Percentiles rank a stretch among this genome's conserved stretches.
Conservation (phyloP, 1,140 invertebrate species). For the Temnothorax curvispinosus region DNA sequence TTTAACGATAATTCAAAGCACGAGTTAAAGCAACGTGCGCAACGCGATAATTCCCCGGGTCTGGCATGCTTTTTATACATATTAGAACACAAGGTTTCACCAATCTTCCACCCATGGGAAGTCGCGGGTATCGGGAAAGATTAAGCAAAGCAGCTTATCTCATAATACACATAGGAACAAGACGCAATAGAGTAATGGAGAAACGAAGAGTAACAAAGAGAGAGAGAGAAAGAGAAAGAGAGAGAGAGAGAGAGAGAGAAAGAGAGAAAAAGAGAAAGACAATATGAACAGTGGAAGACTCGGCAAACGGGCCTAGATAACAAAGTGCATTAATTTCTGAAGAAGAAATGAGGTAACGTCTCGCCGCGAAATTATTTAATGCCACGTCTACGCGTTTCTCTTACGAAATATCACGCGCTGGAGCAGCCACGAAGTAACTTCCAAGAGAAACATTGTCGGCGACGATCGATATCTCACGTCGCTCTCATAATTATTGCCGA, state of each 20-base stretch:
- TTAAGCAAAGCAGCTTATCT: constrained; percentile 72
- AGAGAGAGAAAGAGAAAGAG: constrained; percentile 5
- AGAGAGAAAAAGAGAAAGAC: constrained; percentile 26
- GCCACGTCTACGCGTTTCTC: neutral
- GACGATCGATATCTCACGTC: constrained; percentile 13
- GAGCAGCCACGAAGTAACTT: neutral
- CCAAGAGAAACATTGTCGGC: neutral
- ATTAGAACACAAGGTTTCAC: constrained; percentile 49
- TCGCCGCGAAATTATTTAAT: constrained; percentile 24
- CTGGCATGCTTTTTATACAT: constrained; percentile 28
- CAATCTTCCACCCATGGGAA: constrained; percentile 54
- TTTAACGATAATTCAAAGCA: constrained; percentile 42
- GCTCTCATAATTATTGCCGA: constrained; percentile 42
- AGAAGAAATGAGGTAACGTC: constrained; percentile 22
- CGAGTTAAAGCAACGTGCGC: constrained; percentile 14
- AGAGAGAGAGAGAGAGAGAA: too few relatives aligned
- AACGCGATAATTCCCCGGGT: neutral
- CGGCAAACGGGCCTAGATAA: neutral
- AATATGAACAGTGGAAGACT: neutral
- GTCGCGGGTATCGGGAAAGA: constrained; percentile 59
- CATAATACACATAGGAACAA: constrained; percentile 21
- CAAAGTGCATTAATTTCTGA: constrained; percentile 25
- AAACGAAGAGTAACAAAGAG: neutral
- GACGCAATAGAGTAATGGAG: constrained; percentile 4
- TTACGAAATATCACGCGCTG: neutral